Evolutionary conservation across 2,888 invertebrate genomes (phyloP).

Genomic region (Papilio gigon): DNA sequence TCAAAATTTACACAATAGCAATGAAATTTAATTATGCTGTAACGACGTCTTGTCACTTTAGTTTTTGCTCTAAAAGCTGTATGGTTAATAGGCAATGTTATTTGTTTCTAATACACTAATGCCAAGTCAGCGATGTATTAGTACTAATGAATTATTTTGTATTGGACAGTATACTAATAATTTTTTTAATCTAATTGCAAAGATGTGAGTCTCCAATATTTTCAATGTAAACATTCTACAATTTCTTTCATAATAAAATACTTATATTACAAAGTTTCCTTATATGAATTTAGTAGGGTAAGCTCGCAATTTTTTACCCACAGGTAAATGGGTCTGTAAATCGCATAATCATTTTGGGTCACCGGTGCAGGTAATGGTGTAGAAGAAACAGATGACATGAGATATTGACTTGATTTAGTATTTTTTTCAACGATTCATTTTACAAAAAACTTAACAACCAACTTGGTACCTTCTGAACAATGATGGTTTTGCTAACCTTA

Average conservation of each 20-base stretch:
- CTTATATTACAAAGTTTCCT: neutral
- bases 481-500: neutral
- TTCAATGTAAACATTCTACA: neutral
- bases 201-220: neutral
- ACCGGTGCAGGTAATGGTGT: slow-evolving; percentile 23
- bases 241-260: neutral
- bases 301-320: slow-evolving; percentile 2
- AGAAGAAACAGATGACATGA: slow-evolving; percentile 27
- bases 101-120: neutral
- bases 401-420: slow-evolving; percentile 9
- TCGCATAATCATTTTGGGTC: slow-evolving; percentile 26
- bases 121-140: neutral
- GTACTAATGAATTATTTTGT: neutral
- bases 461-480: neutral
- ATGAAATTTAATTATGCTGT: neutral
- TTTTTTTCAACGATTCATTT: neutral
- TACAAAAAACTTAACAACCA: neutral
- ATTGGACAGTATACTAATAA: neutral
- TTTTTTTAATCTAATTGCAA: neutral
- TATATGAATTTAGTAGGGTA: neutral
- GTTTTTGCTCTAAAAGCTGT: neutral
- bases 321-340: slow-evolving; percentile 17
- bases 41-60: neutral
- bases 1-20: neutral
- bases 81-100: neutral